Percentiles rank a stretch among this genome's conserved stretches.
phyloP scores from a whole-genome alignment of 2,797 vertebrate species.

The Vipera latastei region DNA sequence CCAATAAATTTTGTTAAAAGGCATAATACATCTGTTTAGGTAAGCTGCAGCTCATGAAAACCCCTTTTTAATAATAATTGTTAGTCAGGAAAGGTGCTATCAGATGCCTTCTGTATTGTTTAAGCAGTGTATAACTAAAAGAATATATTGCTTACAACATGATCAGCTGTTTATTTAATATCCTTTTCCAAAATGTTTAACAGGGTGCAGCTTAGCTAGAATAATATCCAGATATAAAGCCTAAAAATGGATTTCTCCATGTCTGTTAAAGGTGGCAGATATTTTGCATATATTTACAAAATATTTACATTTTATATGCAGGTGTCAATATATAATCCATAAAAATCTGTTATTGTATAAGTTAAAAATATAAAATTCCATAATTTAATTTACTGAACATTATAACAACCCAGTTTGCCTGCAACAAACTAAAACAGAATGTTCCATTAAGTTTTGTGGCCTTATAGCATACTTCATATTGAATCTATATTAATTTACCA shows the following conservation, averaged over 20 bases:
- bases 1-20: not conserved
- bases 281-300: not conserved
- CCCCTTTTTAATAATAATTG: not conserved
- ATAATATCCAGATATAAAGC: not conserved
- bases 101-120: not conserved
- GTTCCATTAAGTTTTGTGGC: not conserved
- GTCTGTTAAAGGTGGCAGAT: not conserved
- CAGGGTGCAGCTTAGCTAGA: not conserved
- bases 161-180: not conserved
- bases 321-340: not conserved
- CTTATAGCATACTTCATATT: not conserved
- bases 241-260: not conserved
- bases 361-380: not conserved
- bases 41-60: not conserved
- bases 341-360: not conserved
- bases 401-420: not conserved
- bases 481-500: not conserved
- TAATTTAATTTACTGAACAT: slow-evolving; percentile 20
- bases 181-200: not conserved
- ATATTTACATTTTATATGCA: not conserved
- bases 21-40: not conserved
- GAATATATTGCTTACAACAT: not conserved
- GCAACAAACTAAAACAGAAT: accelerated
- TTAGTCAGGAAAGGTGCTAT: not conserved
- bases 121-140: not conserved